A percentile compares a stretch with the other conserved stretches of the same genome.
These are phyloP conservation scores for Phyllotreta cruciferae DNA, from an alignment of 2,888 invertebrate species.

Conservation along the genomic window DNA sequence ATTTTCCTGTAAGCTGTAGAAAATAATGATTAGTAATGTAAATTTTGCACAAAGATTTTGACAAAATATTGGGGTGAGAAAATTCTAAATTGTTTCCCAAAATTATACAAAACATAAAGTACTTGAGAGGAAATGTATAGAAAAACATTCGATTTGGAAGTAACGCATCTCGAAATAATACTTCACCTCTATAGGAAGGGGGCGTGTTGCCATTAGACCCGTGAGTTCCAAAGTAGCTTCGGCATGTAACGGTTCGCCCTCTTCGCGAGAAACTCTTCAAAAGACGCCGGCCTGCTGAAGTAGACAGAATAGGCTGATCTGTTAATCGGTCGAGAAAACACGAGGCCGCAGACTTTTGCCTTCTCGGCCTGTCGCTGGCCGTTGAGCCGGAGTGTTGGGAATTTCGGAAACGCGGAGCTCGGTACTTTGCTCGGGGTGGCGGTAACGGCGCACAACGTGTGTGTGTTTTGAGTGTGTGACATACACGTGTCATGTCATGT, in stretches of 20 bases:
- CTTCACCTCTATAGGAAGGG: neutral
- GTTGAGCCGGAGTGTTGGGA: constrained; percentile 1
- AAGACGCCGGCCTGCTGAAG: constrained; percentile 31
- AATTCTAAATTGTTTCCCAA: no score
- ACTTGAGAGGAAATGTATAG: no score
- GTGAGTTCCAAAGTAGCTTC: constrained; percentile 19
- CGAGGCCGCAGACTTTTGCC: constrained; percentile 25
- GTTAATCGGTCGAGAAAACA: constrained; percentile 36
- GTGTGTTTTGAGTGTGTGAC: constrained; percentile 4
- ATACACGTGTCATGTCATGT: constrained; percentile 10
- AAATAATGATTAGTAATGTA: no score
- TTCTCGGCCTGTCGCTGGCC: constrained; percentile 1
- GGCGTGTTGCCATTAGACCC: constrained; percentile 21
- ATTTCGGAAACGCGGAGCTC: no score
- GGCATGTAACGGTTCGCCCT: constrained; percentile 14
- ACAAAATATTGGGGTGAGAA: no score
- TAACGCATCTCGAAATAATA: no score
- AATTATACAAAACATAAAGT: no score
- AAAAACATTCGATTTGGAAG: no score
- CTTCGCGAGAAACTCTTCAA: constrained; percentile 20
- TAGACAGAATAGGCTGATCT: constrained; percentile 35
- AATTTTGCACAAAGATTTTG: no score
- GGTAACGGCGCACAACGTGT: constrained; percentile 6
- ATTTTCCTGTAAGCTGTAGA: no score
- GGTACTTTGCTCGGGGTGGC: constrained; percentile 1